phyloP scores from a whole-genome alignment of 2,797 vertebrate species.

The Natrix natrix region DNA sequence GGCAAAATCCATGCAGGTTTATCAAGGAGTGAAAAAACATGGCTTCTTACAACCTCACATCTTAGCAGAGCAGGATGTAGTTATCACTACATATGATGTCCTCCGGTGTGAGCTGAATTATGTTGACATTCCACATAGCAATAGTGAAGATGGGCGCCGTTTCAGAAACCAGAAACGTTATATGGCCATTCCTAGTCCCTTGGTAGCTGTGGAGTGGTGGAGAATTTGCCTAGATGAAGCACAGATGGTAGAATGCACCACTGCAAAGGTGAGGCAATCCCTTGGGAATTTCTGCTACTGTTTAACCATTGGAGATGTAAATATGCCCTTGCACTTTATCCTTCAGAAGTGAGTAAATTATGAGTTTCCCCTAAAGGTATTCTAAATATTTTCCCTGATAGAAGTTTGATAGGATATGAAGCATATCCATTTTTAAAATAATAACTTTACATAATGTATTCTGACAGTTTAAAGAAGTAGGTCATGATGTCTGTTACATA shows the following conservation, averaged over 20 bases:
- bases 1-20: conserved; percentile 77
- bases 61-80: conserved; percentile 93
- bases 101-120: conserved; percentile 95
- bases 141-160: conserved; percentile 91
- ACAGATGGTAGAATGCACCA: conserved; percentile 97
- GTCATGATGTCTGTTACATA: conserved; percentile 33
- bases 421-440: conserved; percentile 37
- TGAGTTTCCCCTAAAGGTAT: conserved; percentile 32
- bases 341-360: conserved; percentile 36
- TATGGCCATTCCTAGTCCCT: conserved; percentile 96
- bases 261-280: conserved; percentile 83
- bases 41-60: conserved; percentile 94
- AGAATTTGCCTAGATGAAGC: conserved; percentile 97
- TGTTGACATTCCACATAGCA: conserved; percentile 96
- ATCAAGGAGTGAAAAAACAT: conserved; percentile 96
- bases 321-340: conserved; percentile 35
- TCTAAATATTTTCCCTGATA: conserved; percentile 30
- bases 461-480: conserved; percentile 49
- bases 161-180: conserved; percentile 97
- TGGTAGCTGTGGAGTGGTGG: conserved; percentile 99
- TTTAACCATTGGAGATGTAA: not conserved
- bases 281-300: not conserved
- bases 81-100: conserved; percentile 97
- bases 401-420: conserved; percentile 36
- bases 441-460: conserved; percentile 35